Percentiles rank a stretch among this genome's conserved stretches.
phyloP scores from a whole-genome alignment of 1,140 invertebrate genomes.

The Papilio machaon region DNA sequence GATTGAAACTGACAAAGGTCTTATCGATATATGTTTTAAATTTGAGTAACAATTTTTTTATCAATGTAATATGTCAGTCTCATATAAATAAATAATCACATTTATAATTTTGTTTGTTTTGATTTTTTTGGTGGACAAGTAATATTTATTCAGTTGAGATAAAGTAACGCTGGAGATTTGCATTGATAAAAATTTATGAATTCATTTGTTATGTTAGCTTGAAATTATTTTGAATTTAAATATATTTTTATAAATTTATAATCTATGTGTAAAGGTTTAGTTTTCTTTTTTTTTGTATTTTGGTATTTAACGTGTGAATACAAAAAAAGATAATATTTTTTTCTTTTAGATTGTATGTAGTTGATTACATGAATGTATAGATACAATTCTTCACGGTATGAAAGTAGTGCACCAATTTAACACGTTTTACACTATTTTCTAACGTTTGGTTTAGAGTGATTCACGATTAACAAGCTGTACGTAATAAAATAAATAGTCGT shows the following conservation, averaged over 20 bases:
- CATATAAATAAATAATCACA: neutral
- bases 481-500: conserved; percentile 56
- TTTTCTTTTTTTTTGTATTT: neutral
- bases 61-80: conserved; percentile 1
- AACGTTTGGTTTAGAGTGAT: conserved; percentile 10
- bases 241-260: too few species aligned
- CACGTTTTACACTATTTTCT: neutral
- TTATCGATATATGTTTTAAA: conserved; percentile 22
- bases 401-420: neutral
- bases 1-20: conserved; percentile 18
- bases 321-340: neutral
- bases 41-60: conserved; percentile 14
- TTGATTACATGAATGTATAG: neutral
- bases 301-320: neutral
- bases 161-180: neutral
- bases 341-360: neutral
- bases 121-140: neutral
- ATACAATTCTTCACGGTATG: neutral
- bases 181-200: neutral
- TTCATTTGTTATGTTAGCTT: neutral
- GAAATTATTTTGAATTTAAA: neutral
- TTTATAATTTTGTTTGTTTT: conserved; percentile 1
- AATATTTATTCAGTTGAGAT: neutral
- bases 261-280: neutral
- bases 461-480: conserved; percentile 25